These are phyloP conservation scores for Eurytoma californica DNA, from an alignment of 2,888 invertebrate genomes.

Conservation along the genomic window DNA sequence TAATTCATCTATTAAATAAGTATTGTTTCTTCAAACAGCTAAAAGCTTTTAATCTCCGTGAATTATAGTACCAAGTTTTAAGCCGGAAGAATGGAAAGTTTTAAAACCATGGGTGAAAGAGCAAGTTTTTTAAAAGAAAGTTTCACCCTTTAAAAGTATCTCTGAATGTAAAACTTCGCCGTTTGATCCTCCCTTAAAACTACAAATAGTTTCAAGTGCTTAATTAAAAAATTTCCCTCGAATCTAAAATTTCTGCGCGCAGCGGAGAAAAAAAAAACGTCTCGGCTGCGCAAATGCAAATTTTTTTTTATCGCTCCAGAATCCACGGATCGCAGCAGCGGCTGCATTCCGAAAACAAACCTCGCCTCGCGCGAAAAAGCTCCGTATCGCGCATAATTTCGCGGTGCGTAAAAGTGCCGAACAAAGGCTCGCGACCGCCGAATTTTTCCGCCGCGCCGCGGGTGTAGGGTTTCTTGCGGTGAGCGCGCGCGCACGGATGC, in stretches of 20 bases:
- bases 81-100: conserved; percentile 34
- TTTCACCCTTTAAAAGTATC: conserved; percentile 6
- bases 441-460: conserved; percentile 34
- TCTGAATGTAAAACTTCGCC: not conserved
- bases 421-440: conserved; percentile 24
- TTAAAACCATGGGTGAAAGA: conserved; percentile 21
- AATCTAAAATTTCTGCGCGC: too few species aligned
- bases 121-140: conserved; percentile 2
- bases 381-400: conserved; percentile 42
- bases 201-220: too few species aligned
- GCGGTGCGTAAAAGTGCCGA: not conserved
- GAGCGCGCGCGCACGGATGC: conserved; percentile 49
- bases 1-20: conserved; percentile 18
- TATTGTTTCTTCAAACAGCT: conserved; percentile 15
- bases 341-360: not conserved
- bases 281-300: not conserved
- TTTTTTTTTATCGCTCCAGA: not conserved
- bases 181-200: not conserved
- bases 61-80: conserved; percentile 34
- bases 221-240: too few species aligned
- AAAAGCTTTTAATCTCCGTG: conserved; percentile 30
- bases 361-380: conserved; percentile 18
- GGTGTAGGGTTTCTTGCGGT: conserved; percentile 41
- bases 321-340: not conserved
- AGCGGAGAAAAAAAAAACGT: too few species aligned